These are phyloP conservation scores for Cuniculus paca DNA, from an alignment of 2,797 vertebrate species.

Conservation along the genomic window DNA sequence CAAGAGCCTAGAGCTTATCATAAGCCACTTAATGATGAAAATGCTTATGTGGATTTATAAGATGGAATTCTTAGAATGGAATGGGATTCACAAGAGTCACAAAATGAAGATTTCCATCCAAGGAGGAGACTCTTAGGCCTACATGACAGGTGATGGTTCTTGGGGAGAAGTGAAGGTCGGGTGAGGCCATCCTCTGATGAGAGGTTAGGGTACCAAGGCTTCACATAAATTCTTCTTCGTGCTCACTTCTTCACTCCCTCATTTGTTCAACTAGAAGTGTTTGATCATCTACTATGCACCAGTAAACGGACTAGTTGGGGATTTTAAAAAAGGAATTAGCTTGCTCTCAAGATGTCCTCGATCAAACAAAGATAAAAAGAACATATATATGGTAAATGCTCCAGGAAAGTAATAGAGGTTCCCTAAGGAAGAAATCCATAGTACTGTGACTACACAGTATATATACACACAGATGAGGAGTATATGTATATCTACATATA, in stretches of 20 bases:
- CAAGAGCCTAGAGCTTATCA: neutral
- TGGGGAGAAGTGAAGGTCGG: neutral
- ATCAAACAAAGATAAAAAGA: neutral
- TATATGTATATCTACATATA: rapidly evolving
- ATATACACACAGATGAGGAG: too few relatives aligned
- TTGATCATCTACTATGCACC: neutral
- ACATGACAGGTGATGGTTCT: neutral
- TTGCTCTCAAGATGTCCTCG: neutral
- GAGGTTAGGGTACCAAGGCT: neutral
- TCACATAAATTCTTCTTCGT: neutral
- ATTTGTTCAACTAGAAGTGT: neutral
- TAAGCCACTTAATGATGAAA: neutral
- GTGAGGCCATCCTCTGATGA: neutral
- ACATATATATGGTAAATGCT: neutral
- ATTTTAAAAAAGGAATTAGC: neutral
- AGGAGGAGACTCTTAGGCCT: neutral
- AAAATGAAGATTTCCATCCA: neutral
- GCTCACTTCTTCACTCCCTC: neutral
- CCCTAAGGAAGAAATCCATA: neutral
- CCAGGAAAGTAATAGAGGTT: rapidly evolving
- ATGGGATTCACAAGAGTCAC: neutral
- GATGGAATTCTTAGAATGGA: neutral
- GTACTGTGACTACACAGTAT: neutral
- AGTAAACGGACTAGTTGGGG: neutral
- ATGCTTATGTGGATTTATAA: neutral